phyloP scores from a whole-genome alignment of 1,140 invertebrate genomes.

The Melipona quadrifasciata region DNA sequence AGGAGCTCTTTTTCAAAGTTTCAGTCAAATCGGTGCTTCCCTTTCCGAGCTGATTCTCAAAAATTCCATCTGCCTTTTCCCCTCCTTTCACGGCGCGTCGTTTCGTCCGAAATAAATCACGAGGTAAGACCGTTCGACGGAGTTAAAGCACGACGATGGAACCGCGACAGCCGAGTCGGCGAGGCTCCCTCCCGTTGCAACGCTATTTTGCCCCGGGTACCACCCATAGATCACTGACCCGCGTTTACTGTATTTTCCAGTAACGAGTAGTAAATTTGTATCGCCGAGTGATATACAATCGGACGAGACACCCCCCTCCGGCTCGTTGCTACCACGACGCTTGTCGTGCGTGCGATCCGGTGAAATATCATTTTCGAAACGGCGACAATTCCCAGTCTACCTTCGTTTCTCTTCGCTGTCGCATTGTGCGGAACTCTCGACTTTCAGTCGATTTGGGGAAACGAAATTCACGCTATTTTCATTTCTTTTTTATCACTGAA shows the following conservation, averaged over 20 bases:
- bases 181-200: conserved; percentile 9
- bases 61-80: no score
- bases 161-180: neutral
- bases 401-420: neutral
- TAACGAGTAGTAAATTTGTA: conserved; percentile 67
- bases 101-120: conserved; percentile 42
- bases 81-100: neutral
- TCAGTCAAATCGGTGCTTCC: no score
- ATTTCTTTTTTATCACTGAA: no score
- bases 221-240: conserved; percentile 53
- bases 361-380: conserved; percentile 53
- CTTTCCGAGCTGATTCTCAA: no score
- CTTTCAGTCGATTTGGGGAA: no score
- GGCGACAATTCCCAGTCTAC: neutral
- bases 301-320: neutral
- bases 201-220: conserved; percentile 22
- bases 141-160: conserved; percentile 33
- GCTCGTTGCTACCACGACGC: neutral
- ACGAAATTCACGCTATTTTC: no score
- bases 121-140: conserved; percentile 18
- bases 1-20: no score
- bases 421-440: no score
- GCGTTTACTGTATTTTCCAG: conserved; percentile 56
- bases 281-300: conserved; percentile 62
- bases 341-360: neutral